These are phyloP conservation scores for Lymantria monacha DNA, from an alignment of 2,888 invertebrate species.

Conservation along the genomic window DNA sequence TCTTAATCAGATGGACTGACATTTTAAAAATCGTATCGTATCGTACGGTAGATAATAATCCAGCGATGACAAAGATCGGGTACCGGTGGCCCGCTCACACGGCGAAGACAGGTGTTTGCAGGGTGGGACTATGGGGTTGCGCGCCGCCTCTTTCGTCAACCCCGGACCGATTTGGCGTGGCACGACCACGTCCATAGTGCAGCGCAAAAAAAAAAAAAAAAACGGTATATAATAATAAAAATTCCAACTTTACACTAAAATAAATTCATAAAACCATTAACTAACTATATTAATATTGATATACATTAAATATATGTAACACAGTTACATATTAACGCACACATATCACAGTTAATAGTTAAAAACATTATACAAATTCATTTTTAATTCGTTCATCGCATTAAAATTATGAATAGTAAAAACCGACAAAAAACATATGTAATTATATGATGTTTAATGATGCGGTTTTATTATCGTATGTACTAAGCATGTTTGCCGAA, in stretches of 20 bases:
- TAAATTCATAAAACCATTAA: neutral
- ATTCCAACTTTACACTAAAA: neutral
- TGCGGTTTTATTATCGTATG: neutral
- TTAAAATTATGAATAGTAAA: neutral
- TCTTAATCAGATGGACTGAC: too few species aligned
- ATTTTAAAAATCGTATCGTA: too few species aligned
- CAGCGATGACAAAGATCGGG: too few species aligned
- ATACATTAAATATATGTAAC: neutral
- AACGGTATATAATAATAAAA: neutral
- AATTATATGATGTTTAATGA: neutral
- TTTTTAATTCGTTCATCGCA: slow-evolving; percentile 4
- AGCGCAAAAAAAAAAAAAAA: too few species aligned
- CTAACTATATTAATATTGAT: neutral
- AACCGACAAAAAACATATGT: slow-evolving; percentile 3
- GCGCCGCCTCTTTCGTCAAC: too few species aligned
- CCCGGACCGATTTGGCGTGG: too few species aligned
- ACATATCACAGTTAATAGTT: slow-evolving; percentile 1
- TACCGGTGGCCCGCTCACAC: too few species aligned
- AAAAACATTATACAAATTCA: slow-evolving; percentile 4
- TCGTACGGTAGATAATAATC: too few species aligned
- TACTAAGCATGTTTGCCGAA: neutral
- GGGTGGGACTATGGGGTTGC: too few species aligned
- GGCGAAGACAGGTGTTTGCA: too few species aligned
- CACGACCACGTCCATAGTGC: too few species aligned
- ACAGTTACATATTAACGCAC: neutral